These are phyloP conservation scores for Apamea crenata DNA, from an alignment of 2,888 invertebrate genomes.

Conservation along the genomic window DNA sequence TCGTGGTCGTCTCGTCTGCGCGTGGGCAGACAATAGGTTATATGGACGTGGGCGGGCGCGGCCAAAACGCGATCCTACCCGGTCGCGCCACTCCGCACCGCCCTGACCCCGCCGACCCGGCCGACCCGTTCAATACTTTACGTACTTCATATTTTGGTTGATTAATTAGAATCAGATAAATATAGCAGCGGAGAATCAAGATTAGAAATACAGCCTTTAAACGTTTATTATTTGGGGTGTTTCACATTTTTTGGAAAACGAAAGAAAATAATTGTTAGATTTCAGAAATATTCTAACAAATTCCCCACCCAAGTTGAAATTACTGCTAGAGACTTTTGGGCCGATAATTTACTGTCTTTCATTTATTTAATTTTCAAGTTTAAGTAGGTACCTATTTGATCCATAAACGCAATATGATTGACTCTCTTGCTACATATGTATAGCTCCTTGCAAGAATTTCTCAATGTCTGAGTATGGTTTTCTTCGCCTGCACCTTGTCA, in stretches of 20 bases:
- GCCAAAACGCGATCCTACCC: conserved; percentile 87
- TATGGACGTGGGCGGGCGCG: conserved; percentile 78
- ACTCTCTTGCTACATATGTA: background rate
- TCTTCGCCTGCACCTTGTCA: background rate
- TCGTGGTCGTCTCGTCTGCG: conserved; percentile 74
- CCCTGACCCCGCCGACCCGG: conserved; percentile 72
- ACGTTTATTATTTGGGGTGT: conserved; percentile 17
- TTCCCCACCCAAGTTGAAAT: background rate
- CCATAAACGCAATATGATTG: background rate
- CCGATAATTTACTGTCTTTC: background rate
- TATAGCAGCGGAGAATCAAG: conserved; percentile 68
- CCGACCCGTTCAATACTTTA: conserved; percentile 61
- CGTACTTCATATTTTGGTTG: conserved; percentile 76
- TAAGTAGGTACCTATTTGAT: background rate
- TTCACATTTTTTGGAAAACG: conserved; percentile 19
- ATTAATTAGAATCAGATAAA: conserved; percentile 75
- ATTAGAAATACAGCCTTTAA: conserved; percentile 57
- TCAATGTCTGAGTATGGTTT: background rate
- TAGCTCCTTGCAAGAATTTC: background rate
- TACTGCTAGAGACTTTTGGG: background rate
- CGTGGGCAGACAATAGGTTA: conserved; percentile 84
- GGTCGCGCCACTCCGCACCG: conserved; percentile 63
- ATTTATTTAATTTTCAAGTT: background rate
- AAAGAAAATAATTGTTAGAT: conserved; percentile 6
- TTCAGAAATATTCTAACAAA: conserved; percentile 17